Conservation (phyloP, 2,888 invertebrate species). For the Aplocera efformata region DNA sequence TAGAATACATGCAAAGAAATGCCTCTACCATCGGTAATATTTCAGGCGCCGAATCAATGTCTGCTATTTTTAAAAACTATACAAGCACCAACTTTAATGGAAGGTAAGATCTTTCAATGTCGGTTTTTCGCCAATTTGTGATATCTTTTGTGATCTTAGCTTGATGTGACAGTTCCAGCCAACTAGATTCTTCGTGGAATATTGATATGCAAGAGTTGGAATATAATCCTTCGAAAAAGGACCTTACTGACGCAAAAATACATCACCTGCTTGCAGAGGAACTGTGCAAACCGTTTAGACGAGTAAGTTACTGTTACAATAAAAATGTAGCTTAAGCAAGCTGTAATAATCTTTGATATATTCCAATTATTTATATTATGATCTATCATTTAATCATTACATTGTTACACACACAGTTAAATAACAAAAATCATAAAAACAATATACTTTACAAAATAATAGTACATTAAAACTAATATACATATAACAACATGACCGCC, state of each 20-base stretch:
- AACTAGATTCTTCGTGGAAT: conserved; percentile 92
- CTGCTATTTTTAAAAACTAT: conserved; percentile 93
- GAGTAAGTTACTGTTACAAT: conserved; percentile 80
- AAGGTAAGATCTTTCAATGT: conserved; percentile 78
- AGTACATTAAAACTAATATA: too few relatives aligned
- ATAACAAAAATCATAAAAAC: too few relatives aligned
- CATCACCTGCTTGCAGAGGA: conserved; percentile 95
- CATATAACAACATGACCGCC: too few relatives aligned
- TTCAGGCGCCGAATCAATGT: conserved; percentile 94
- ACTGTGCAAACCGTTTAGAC: conserved; percentile 91
- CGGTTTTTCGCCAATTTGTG: conserved; percentile 2
- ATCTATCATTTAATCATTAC: too few relatives aligned
- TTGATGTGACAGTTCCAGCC: conserved; percentile 83
- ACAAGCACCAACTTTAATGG: conserved; percentile 91
- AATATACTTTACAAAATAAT: too few relatives aligned
- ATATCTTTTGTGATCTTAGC: conserved; percentile 17
- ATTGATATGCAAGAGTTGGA: conserved; percentile 96
- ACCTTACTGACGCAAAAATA: conserved; percentile 95
- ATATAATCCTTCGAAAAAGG: conserved; percentile 95
- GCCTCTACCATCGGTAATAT: conserved; percentile 93
- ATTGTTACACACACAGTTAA: too few relatives aligned
- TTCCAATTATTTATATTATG: too few relatives aligned
- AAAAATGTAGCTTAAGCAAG: too few relatives aligned
- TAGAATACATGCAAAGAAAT: conserved; percentile 94
- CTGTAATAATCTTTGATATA: too few relatives aligned